Evolutionary conservation across 2,888 invertebrate species (phyloP), one percentile per base, ranked within the genome.

Genomic region (Pristionchus japonicus): DNA sequence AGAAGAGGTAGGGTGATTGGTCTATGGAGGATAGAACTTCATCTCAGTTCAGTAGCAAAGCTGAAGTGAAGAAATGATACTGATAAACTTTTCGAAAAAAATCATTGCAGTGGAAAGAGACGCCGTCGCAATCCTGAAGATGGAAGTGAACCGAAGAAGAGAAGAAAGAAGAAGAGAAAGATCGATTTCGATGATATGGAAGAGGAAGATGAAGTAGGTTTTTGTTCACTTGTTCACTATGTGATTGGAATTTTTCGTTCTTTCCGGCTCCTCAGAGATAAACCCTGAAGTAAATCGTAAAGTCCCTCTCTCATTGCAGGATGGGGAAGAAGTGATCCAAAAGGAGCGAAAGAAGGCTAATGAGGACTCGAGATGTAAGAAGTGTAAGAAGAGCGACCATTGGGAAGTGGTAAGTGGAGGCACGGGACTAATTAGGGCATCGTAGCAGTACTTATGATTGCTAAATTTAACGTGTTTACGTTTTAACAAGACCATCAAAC

Each of bases 311-410:
- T 64, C 17, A 64, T 64, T 85, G 15, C 85, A 86, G 80, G 77
- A 87, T 15, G 87, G 87, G 20, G 77, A 87, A 37, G 80, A 87
- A 34, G 80, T 80, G 95, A 95, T 91, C 94, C 94, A 90, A 92
- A 93, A 90, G 93, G 94, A 90, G 93, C 92, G 90, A 90, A 93
- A 92, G 90, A 91, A 91, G 87, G 94, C 94, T 23, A 95, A 95
- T 37, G 95, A 95, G 90, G 97, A 97, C 89, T 97, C 97, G 34
- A 96, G 97, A 31, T 99, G 99, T 95, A 96, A 96, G 93, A 97
- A 97, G 91, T 99, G 99, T 95, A 96, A 96, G 23, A 97, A 97
- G 95, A 96, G 96, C 0, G 97, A 98, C 95, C 97, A 98, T 95
- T 98, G 98, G 0, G 98, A 99, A 95, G 98, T 98, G 95, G 95